These are phyloP conservation scores for Chaenocephalus aceratus DNA, from an alignment of 2,113 vertebrate genomes.

Conservation along the genomic window DNA sequence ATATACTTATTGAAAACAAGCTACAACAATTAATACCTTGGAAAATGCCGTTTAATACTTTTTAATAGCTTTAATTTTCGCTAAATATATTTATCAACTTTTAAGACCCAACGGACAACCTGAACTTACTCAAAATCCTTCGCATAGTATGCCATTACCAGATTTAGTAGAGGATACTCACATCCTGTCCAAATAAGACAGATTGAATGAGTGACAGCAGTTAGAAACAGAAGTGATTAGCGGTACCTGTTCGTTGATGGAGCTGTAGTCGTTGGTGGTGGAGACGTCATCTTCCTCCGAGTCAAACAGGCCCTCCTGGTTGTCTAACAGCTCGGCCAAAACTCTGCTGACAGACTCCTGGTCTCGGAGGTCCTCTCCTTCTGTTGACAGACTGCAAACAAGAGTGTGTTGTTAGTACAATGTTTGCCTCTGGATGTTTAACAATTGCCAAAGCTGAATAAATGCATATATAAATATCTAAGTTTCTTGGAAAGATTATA, in stretches of 20 bases:
- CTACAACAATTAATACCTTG: too few relatives aligned
- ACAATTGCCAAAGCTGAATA: neutral
- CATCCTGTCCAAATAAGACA: neutral
- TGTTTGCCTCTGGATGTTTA: neutral
- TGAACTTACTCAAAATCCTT: neutral
- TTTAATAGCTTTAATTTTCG: too few relatives aligned
- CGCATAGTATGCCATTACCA: neutral
- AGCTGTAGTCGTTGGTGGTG: constrained; percentile 96
- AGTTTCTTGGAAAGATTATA: too few relatives aligned
- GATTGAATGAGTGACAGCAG: neutral
- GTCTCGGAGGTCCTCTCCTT: constrained; percentile 94
- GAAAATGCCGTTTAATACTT: too few relatives aligned
- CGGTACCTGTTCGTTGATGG: constrained; percentile 93
- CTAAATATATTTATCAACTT: too few relatives aligned
- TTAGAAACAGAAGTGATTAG: neutral
- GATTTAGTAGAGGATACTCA: neutral
- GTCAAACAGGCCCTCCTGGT: constrained; percentile 96
- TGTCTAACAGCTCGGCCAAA: constrained; percentile 95
- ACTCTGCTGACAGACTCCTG: constrained; percentile 95
- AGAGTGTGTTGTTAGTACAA: neutral
- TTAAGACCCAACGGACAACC: too few relatives aligned
- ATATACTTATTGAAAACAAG: too few relatives aligned
- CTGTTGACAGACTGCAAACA: constrained; percentile 77
- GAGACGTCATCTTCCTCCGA: constrained; percentile 96
- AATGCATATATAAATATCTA: too few relatives aligned